These are phyloP conservation scores for Astreopora myriophthalma DNA, from an alignment of 64 coral and sea anemone genomes.

Conservation along the genomic window DNA sequence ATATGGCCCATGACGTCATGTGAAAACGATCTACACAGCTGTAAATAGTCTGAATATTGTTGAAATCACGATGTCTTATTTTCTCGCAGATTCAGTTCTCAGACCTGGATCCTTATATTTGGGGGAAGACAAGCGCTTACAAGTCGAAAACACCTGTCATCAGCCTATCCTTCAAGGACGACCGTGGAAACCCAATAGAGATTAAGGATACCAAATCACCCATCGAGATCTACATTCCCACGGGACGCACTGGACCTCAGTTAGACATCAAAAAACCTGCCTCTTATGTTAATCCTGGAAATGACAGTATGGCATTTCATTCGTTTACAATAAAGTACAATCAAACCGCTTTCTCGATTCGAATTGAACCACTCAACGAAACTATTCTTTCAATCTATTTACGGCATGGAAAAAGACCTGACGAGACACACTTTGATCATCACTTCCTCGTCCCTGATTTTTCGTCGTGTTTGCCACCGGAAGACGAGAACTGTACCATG, in stretches of 20 bases:
- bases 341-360: neutral
- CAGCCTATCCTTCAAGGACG: neutral
- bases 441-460: neutral
- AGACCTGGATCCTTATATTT: neutral
- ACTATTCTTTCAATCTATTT: neutral
- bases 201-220: neutral
- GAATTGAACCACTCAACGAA: neutral
- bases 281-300: neutral
- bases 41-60: too few species aligned
- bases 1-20: too few species aligned
- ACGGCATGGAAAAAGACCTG: neutral
- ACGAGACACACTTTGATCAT: neutral
- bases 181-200: neutral
- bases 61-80: neutral
- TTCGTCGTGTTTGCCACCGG: neutral
- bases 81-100: neutral
- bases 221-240: slow-evolving; percentile 9
- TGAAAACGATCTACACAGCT: too few species aligned
- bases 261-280: neutral
- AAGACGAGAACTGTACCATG: neutral
- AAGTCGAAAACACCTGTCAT: neutral
- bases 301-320: neutral
- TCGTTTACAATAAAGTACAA: too few species aligned
- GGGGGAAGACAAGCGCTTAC: neutral
- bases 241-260: too few species aligned